A percentile compares a stretch with the other conserved stretches of the same genome.
Conservation (phyloP, 2,113 vertebrate species). For the Emberiza fucata region DNA sequence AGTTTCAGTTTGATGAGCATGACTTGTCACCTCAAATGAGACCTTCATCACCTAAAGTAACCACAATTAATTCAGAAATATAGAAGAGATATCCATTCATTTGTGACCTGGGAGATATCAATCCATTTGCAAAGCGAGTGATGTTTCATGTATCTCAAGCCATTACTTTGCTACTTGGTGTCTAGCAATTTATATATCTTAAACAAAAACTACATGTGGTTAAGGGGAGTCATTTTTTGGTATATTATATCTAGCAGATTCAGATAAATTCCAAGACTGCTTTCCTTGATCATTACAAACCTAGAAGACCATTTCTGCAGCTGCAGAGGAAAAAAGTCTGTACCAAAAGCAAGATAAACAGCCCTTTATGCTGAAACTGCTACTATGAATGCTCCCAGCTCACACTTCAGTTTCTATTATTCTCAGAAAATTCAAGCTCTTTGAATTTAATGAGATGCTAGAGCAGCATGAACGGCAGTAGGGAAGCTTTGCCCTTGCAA, state of each 20-base stretch:
- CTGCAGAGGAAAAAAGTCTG: conserved; percentile 11
- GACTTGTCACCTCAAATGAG: neutral
- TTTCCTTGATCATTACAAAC: neutral
- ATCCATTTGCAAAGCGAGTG: neutral
- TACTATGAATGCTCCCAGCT: neutral
- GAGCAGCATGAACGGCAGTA: conserved; percentile 15
- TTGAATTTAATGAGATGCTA: conserved; percentile 1
- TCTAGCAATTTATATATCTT: neutral
- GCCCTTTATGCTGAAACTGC: neutral
- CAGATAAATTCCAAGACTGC: neutral
- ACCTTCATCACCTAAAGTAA: neutral
- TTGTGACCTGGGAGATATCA: neutral
- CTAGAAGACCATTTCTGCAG: conserved; percentile 1
- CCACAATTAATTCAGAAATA: neutral
- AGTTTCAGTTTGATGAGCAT: neutral
- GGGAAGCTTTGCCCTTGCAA: neutral
- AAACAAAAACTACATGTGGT: neutral
- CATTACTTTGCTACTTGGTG: neutral
- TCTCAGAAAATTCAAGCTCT: neutral
- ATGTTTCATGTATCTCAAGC: neutral
- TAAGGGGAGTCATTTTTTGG: neutral
- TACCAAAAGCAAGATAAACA: conserved; percentile 2
- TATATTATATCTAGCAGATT: neutral
- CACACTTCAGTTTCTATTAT: neutral
- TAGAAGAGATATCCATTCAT: neutral